These are phyloP conservation scores for Macrobrachium rosenbergii DNA, from an alignment of 1,140 invertebrate genomes.

Conservation along the genomic window DNA sequence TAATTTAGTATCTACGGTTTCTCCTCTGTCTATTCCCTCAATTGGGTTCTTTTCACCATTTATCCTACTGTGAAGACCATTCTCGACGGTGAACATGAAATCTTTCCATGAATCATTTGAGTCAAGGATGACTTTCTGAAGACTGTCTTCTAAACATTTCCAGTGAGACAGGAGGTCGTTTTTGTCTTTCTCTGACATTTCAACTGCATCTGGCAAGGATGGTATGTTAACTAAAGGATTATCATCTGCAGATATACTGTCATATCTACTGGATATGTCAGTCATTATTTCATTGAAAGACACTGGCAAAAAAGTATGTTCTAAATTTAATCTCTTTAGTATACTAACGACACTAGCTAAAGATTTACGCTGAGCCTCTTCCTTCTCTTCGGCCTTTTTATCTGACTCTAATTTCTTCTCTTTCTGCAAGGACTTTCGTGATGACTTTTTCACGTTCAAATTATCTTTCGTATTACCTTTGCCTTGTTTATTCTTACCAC, in stretches of 20 bases:
- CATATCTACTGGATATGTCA: background rate
- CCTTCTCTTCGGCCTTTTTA: background rate
- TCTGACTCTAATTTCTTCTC: background rate
- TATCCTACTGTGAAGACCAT: conserved; percentile 31
- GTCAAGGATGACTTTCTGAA: too few species aligned
- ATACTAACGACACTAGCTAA: conserved; percentile 6
- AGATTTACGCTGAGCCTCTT: background rate
- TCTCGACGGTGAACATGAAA: background rate
- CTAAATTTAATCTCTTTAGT: background rate
- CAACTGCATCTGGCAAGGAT: conserved; percentile 21
- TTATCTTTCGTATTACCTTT: background rate
- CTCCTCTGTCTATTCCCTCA: too few species aligned
- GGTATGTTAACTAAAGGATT: conserved; percentile 19
- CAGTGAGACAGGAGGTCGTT: conserved; percentile 4
- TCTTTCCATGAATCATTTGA: conserved; percentile 1
- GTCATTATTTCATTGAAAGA: conserved; percentile 23
- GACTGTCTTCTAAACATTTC: background rate
- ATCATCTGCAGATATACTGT: background rate
- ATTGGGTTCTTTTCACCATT: background rate
- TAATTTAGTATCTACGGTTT: too few species aligned
- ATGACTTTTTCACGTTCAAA: background rate
- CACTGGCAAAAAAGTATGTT: background rate
- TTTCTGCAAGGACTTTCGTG: background rate
- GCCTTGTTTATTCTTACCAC: too few species aligned
- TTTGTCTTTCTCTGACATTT: conserved; percentile 1